phyloP scores from a whole-genome alignment of 2,113 vertebrate genomes.

The Mirounga angustirostris region DNA sequence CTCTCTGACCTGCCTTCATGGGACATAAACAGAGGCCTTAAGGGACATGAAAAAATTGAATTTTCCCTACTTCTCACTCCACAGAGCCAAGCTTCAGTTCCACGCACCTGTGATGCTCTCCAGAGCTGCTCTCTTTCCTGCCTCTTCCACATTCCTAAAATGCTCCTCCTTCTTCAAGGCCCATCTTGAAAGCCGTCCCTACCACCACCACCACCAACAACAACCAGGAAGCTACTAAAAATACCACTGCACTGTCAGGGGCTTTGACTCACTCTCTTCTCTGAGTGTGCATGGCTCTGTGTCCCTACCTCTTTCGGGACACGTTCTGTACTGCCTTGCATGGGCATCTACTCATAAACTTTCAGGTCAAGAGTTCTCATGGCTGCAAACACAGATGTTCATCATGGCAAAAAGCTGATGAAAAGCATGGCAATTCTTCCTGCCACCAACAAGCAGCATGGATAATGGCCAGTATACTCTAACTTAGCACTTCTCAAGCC shows the following conservation, averaged over 20 bases:
- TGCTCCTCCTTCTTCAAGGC: background rate
- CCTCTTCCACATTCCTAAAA: background rate
- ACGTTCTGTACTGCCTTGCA: background rate
- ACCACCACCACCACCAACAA: too few relatives aligned
- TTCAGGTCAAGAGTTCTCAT: background rate
- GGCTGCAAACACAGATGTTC: background rate
- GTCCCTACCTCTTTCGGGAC: background rate
- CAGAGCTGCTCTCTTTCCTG: background rate
- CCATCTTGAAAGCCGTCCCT: background rate
- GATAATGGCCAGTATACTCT: background rate
- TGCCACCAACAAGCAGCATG: background rate
- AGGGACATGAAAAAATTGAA: background rate
- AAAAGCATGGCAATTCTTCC: background rate
- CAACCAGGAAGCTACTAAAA: background rate
- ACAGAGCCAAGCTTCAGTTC: background rate
- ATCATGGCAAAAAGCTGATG: background rate
- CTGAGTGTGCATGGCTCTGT: rapidly evolving
- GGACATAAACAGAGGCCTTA: background rate
- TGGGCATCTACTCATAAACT: background rate
- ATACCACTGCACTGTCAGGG: too few relatives aligned
- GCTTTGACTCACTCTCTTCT: background rate
- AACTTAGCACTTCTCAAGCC: background rate
- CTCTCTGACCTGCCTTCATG: background rate
- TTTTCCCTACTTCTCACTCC: background rate
- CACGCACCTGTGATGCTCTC: background rate